These are phyloP conservation scores for Sogatella furcifera DNA, from an alignment of 1,140 invertebrate species.

Conservation along the genomic window DNA sequence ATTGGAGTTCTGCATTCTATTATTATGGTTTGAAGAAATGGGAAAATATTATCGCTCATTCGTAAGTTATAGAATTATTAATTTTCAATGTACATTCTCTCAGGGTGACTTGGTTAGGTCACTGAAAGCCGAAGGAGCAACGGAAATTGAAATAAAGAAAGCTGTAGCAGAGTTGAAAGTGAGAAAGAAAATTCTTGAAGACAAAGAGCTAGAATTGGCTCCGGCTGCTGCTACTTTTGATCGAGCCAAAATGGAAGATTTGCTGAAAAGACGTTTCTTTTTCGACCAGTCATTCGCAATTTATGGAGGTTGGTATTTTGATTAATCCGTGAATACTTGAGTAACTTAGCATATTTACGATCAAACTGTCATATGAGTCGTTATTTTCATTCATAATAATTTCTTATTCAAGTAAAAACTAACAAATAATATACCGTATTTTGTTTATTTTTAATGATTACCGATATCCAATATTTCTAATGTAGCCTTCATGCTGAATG, in stretches of 20 bases:
- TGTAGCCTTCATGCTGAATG: too few species aligned
- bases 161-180: conserved; percentile 87
- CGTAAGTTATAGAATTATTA: neutral
- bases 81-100: conserved; percentile 19
- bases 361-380: too few species aligned
- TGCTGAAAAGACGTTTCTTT: conserved; percentile 94
- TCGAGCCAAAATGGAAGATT: conserved; percentile 88
- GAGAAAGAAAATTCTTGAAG: conserved; percentile 85
- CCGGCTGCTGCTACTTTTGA: conserved; percentile 74
- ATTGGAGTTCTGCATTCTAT: too few species aligned
- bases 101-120: conserved; percentile 81
- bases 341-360: too few species aligned
- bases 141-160: conserved; percentile 85
- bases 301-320: conserved; percentile 66
- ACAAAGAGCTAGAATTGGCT: conserved; percentile 79
- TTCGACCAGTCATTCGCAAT: conserved; percentile 99
- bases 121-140: conserved; percentile 74
- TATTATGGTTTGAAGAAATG: too few species aligned
- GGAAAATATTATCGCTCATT: too few species aligned
- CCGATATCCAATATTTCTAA: too few species aligned
- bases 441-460: too few species aligned
- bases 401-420: too few species aligned
- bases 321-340: neutral
- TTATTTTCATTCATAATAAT: too few species aligned
- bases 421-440: too few species aligned